phyloP scores from a whole-genome alignment of 2,113 vertebrate species.

The Corvus cornix region DNA sequence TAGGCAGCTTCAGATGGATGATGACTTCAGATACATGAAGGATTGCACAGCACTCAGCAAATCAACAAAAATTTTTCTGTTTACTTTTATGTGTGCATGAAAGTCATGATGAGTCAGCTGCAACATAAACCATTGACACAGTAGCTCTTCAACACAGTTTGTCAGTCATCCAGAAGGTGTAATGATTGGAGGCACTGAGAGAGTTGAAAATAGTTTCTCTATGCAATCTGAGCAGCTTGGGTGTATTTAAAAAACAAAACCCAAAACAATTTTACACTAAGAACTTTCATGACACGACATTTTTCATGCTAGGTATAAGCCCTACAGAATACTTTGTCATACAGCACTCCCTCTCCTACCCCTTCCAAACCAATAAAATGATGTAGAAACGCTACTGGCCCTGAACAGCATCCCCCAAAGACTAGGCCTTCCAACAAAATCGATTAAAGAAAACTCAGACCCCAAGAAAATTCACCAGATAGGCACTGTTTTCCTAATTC shows the following conservation, averaged over 20 bases:
- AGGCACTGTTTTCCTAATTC: background rate
- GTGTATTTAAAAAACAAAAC: background rate
- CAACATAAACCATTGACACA: background rate
- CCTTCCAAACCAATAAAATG: background rate
- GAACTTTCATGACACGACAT: background rate
- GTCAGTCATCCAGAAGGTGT: background rate
- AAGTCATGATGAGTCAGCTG: conserved; percentile 1
- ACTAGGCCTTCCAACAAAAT: background rate
- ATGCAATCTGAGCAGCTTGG: background rate
- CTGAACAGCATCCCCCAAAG: background rate
- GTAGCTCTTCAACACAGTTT: background rate
- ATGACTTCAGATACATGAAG: background rate
- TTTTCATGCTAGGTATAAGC: background rate
- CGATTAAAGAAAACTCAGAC: background rate
- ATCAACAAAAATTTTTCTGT: background rate
- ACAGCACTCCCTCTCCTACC: background rate
- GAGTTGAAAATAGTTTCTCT: background rate
- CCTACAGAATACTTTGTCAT: background rate
- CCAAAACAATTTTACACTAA: background rate
- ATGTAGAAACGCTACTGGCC: background rate
- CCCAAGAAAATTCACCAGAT: background rate
- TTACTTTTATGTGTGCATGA: background rate
- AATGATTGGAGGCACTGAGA: background rate
- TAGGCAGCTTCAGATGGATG: background rate
- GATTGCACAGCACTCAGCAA: conserved; percentile 2